Percentiles rank a stretch among this genome's conserved stretches.
These are phyloP conservation scores for Halesus radiatus DNA, from an alignment of 1,140 invertebrate species.

Conservation along the genomic window DNA sequence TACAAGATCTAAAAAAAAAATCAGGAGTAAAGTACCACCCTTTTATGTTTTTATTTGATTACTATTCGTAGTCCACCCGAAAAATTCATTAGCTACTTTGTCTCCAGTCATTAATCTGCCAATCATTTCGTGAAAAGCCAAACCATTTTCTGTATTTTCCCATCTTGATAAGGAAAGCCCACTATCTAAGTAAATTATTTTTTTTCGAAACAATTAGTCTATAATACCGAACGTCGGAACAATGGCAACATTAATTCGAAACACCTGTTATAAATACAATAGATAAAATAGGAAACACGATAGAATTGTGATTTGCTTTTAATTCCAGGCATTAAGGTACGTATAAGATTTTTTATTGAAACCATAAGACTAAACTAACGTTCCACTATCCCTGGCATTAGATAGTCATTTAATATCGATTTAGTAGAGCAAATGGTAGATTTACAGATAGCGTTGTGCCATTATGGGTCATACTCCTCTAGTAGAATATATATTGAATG, in stretches of 20 bases:
- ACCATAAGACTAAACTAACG: conserved; percentile 6
- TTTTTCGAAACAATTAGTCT: too few species aligned
- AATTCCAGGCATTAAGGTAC: background rate
- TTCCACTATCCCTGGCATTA: background rate
- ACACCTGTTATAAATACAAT: conserved; percentile 22
- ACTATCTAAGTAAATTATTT: too few species aligned
- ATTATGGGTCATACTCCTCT: background rate
- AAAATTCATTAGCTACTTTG: too few species aligned
- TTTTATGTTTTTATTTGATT: too few species aligned
- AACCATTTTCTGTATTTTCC: too few species aligned
- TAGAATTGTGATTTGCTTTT: conserved; percentile 12
- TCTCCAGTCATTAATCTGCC: too few species aligned
- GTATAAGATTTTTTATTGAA: background rate
- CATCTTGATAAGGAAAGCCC: too few species aligned
- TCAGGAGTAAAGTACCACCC: too few species aligned
- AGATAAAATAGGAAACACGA: background rate
- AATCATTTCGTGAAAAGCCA: too few species aligned
- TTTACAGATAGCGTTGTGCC: background rate
- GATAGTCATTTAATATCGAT: conserved; percentile 17
- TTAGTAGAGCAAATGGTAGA: background rate
- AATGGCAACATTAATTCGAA: background rate
- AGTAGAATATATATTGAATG: too few species aligned
- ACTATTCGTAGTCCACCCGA: too few species aligned
- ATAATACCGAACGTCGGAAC: background rate
- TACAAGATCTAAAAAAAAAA: too few species aligned